Base-by-base conservation (phyloP, 2,888 invertebrate genomes). In the Graphium colonna region DNA sequence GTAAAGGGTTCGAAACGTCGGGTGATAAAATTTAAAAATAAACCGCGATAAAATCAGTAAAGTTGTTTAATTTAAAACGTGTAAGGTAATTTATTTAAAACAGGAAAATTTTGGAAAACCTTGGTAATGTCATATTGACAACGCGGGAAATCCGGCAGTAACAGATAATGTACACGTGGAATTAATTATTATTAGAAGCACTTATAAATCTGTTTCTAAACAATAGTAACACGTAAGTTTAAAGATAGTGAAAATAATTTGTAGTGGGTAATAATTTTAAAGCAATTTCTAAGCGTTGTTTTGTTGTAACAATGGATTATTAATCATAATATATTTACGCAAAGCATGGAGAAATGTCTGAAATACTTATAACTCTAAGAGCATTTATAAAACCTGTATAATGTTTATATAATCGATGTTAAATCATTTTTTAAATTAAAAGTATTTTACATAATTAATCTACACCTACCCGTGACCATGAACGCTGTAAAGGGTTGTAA, bases 121-220 rank as follows among this genome's bases (percentile, higher is more conserved):
- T n/a, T n/a, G n/a, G n/a, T n/a, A n/a, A n/a, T n/a, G 21, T 21
- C 21, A 21, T 21, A 36, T n/a, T 36, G 12, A 17, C 12, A 1
- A 33, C 3, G 7, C 3, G 38, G 36, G 18, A 46, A 46, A 46
- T 36, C 46, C 46, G n/a, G 33, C 18, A n/a, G 9, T 1, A 36
- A n/a, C 36, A 3, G 8, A 12, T n/a, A 36, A 36, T n/a, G 13
- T 36, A 36, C n/a, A 12, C 9, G 12, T 31, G 75, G 53, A 58
- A 74, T 65, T 60, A 65, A 68, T 65, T 5, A 63, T 64, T 63
- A 49, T 57, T 54, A 16, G n/a, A 36, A 36, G 36, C 36, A 36
- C 36, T 55, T 46, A 60, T 58, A 51, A 53, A 52, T 31, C 31
- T 31, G 8, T 31, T 31, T 31, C 31, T 7, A 13, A n/a, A 36